Evolutionary conservation across 2,113 vertebrate species (phyloP), one percentile per base, ranked within the genome.

Genomic region (Pionites leucogaster): DNA sequence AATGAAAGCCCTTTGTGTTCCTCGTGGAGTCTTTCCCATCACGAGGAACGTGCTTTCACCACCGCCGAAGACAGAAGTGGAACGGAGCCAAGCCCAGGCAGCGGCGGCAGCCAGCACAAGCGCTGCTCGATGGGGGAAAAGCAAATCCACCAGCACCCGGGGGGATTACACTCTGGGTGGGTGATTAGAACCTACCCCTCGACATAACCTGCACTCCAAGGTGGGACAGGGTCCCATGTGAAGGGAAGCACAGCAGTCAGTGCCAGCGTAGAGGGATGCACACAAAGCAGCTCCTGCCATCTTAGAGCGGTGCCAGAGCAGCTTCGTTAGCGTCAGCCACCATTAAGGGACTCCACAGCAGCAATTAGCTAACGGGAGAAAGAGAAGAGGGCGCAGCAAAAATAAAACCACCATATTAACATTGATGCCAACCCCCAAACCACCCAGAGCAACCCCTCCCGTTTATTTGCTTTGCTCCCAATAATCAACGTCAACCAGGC

Each of bases 1-100:
- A 18, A 60, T 81, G 79, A 95, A 92, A 94, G 85, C 49, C 70
- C 92, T 96, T 94, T 90, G 92, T 95, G 78, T 86, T 95, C 8
- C 74, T 65, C 5, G 35, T 5, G 0, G 71, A 80, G 81, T 62
- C 53, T 75, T 90, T 69, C 78, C 93, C 95, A 95, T 92, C 92
- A 88, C 25, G 27, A 97, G 91, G 84, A 82, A 92, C 28, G 29
- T 75, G 89, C 91, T 92, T 72, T 91, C 65, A 65, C 69, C 89
- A 69, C 68, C 1, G 0, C 79, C 2, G 10, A 82, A 78, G 86
- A 92, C 87, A 85, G 47, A 90, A 82, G 78, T 88, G 93, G 85
- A 92, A 94, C 4, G 0, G 63, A 94, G 94, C 94, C 93, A 95
- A 92, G 70, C 49, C 62, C 53, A 12, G 89, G 75, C 33, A 9